Evolutionary conservation across 2,888 invertebrate genomes (phyloP), one percentile per base, ranked within the genome.

Genomic region (Epistrophella euchroma): DNA sequence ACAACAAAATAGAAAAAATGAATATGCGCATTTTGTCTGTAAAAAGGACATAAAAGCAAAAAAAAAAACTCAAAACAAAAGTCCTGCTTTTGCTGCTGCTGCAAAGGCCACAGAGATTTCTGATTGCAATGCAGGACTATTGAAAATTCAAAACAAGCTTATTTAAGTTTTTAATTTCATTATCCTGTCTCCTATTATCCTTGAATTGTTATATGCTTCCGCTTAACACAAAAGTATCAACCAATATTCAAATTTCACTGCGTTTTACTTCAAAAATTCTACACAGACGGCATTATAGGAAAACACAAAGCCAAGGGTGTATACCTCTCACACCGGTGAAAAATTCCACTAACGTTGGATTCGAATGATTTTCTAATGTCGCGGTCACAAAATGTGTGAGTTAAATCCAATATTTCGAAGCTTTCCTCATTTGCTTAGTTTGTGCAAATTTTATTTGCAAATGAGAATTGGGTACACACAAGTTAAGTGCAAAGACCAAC

Each of bases 131-230:
- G 40, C 58, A 6, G 17, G 17, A 17, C 62, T n/a, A 47, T n/a
- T 17, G 47, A 15, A 28, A 47, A 60, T 58, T 70, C 71, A 50
- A 43, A 66, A 47, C 70, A 75, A 52, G 56, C 79, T 84, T 66
- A 84, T 84, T 84, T 75, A 56, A 66, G 74, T 75, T 80, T 84
- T 71, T 58, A 75, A 80, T 80, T 84, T 80, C 74, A 84, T 75
- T 84, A 84, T 79, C 75, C 75, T 71, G 71, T 66, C 28, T 60
- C 73, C 78, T 73, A 75, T 75, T 71, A 64, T 79, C 62, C 70
- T 56, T 45, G 64, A 40, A 43, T 55, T 52, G 47, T 19, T 66
- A 45, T 22, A 45, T n/a, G 19, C 25, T 66, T 55, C 50, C 37
- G 55, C 47, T 32, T 66, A 40, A 28, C 19, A 43, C 50, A 66